Evolutionary conservation across 2,113 vertebrate species (phyloP).

Genomic region (Megaleporinus macrocephalus): DNA sequence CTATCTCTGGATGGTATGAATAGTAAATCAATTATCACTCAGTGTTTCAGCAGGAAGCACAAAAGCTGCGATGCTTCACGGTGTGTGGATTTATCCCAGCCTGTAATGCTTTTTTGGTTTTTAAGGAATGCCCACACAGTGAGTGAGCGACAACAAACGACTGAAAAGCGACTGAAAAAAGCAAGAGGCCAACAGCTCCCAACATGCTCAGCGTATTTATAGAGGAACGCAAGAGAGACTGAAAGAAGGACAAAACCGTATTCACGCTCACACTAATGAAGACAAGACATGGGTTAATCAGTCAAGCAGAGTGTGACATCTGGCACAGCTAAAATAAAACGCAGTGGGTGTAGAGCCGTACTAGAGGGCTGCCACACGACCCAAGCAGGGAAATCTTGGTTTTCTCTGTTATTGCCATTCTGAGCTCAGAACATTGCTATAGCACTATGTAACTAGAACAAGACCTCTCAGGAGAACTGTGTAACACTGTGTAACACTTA

Average conservation of each 20-base stretch:
- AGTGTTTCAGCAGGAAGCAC: background rate
- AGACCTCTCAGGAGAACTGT: no score
- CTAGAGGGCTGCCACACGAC: no score
- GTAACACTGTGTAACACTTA: no score
- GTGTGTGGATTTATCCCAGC: background rate
- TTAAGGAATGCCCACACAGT: background rate
- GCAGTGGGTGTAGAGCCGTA: background rate
- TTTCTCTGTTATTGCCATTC: no score
- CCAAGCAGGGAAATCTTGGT: no score
- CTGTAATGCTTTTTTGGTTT: background rate
- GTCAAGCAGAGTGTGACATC: background rate
- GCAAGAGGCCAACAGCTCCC: background rate
- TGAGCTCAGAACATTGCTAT: no score
- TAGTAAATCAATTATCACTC: background rate
- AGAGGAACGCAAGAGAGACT: background rate
- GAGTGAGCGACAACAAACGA: no score
- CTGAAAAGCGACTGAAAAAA: background rate
- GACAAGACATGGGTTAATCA: background rate
- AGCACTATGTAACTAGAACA: no score
- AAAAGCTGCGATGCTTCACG: background rate
- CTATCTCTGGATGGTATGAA: background rate
- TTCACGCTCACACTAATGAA: background rate
- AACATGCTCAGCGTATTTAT: background rate
- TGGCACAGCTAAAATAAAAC: background rate
- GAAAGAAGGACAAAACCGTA: background rate